Conservation (phyloP, 2,113 vertebrate genomes). For the Myocastor coypus region DNA sequence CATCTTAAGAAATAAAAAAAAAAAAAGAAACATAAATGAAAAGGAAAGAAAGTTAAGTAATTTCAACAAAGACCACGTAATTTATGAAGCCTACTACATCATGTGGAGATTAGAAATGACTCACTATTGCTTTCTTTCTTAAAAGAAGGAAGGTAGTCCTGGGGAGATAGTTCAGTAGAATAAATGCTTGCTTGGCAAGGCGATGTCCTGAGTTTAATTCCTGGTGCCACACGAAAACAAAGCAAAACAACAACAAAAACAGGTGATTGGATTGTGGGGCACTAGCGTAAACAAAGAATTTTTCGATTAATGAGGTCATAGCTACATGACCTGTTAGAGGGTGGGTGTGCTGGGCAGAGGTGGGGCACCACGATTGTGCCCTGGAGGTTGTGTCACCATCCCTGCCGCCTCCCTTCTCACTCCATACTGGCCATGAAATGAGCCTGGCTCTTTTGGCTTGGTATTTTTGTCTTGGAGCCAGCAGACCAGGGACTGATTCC, state of each 20-base stretch:
- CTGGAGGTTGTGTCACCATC: not conserved
- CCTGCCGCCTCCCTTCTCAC: not conserved
- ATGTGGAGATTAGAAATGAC: not conserved
- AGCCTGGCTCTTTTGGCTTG: not conserved
- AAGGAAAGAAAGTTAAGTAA: not conserved
- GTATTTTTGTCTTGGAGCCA: not conserved
- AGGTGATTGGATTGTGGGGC: not conserved
- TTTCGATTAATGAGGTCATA: not conserved
- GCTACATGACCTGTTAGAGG: not conserved
- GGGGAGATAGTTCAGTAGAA: too few relatives aligned
- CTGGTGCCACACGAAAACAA: too few relatives aligned
- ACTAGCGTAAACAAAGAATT: too few relatives aligned
- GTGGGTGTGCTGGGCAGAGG: not conserved
- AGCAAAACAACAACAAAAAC: too few relatives aligned
- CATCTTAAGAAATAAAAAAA: not conserved
- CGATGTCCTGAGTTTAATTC: too few relatives aligned
- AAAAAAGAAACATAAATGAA: not conserved
- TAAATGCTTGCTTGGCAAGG: too few relatives aligned
- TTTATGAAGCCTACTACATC: not conserved
- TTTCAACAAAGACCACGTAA: not conserved
- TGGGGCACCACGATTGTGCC: not conserved
- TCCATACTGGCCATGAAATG: not conserved
- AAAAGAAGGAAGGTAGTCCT: not conserved
- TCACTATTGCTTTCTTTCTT: not conserved
- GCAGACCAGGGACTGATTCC: not conserved